Evolutionary conservation across 2,797 vertebrate genomes (phyloP), one percentile per base, ranked within the genome.

Genomic region (Nannoperca obscura): DNA sequence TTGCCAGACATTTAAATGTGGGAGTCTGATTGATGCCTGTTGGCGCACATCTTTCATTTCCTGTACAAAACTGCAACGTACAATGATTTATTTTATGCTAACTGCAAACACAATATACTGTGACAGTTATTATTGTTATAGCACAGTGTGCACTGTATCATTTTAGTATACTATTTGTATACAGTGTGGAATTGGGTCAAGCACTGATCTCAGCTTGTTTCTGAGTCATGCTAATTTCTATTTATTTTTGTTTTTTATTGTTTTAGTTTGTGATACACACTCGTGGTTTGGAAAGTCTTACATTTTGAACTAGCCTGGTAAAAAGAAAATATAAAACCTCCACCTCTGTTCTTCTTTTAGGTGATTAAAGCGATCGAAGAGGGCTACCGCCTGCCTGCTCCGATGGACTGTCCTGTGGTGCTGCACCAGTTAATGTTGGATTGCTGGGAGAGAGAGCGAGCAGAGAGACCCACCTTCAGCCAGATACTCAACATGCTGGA

Each of bases 401-500:
- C 98, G 0, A 99, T 99, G 98, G 98, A 99, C 94, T 99, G 98
- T 62, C 98, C 98, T 30, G 95, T 98, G 12, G 96, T 97, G 6
- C 95, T 99, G 78, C 98, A 99, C 90, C 98, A 99, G 94, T 95
- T 99, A 63, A 99, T 99, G 98, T 71, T 99, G 72, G 98, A 99
- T 80, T 99, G 98, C 92, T 99, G 98, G 98, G 97, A 99, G 95
- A 97, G 97, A 84, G 98, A 99, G 76, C 94, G 98, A 68, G 96
- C 97, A 0, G 97, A 99, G 93, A 96, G 98, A 78, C 98, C 98
- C 72, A 99, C 98, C 82, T 99, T 99, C 86, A 97, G 96, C 82
- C 98, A 99, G 94, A 99, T 99, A 17, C 97, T 99, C 93, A 99
- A 98, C 95, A 99, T 99, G 97, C 91, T 99, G 93, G 98, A 99